Evolutionary conservation across 2,113 vertebrate species (phyloP), one percentile per base, ranked within the genome.

Genomic region (Syngnathus floridae): DNA sequence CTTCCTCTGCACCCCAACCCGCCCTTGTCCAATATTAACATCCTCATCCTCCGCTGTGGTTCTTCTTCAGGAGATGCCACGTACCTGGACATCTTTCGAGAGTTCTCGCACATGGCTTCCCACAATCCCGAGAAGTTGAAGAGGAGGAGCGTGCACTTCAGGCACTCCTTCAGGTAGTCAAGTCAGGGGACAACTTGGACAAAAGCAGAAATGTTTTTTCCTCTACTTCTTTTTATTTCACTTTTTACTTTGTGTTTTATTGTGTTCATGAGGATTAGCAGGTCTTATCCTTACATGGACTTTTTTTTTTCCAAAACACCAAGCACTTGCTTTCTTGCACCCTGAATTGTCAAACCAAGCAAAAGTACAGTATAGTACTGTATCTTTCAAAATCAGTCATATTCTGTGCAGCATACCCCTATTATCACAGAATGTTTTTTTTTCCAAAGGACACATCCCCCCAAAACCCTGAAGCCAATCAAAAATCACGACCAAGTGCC

Each of bases 61-160:
- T 9, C 63, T 22, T 77, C 78, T 88, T 37, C 87, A 94, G 93
- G 93, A 74, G 93, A 94, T 64, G 85, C 93, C 52, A 94, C 93
- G 0, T 94, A 94, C 76, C 83, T 93, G 5, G 93, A 95, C 87
- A 94, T 95, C 89, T 93, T 94, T 86, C 62, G 92, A 21, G 93
- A 95, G 45, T 94, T 94, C 81, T 95, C 93, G 38, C 93, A 94
- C 87, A 93, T 95, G 93, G 93, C 93, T 0, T 95, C 93, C 0
- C 92, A 95, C 84, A 91, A 94, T 73, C 93, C 93, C 0, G 93
- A 94, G 70, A 93, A 93, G 70, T 88, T 94, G 74, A 92, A 92
- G 31, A 76, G 92, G 3, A 89, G 93, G 71, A 95, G 93, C 45
- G 82, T 93, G 11, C 90, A 93, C 72, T 93, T 92, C 87, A 84